Conservation (phyloP, 2,888 invertebrate species). For the Petrolisthes cinctipes region DNA sequence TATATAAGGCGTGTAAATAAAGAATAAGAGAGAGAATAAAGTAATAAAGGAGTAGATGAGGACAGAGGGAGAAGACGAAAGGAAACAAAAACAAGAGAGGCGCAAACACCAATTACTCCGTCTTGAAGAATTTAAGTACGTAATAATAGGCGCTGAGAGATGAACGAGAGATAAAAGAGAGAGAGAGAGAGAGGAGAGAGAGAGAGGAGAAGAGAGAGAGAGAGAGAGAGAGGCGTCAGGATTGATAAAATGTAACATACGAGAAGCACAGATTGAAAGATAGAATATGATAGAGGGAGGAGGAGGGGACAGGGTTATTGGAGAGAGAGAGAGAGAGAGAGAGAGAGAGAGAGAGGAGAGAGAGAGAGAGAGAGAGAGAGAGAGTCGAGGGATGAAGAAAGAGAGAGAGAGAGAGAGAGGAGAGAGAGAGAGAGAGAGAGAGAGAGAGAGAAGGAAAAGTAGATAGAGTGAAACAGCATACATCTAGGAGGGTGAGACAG, state of each 20-base stretch:
- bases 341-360: not conserved
- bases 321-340: not conserved
- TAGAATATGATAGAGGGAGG: not conserved
- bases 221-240: not conserved
- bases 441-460: not conserved
- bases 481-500: not conserved
- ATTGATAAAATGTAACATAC: not conserved
- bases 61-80: not conserved
- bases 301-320: not conserved
- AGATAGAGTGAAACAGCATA: not conserved
- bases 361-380: not conserved
- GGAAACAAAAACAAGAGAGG: not conserved
- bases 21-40: not conserved
- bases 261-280: not conserved
- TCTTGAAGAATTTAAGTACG: not conserved
- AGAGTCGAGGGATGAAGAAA: not conserved
- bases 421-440: constrained; percentile 18
- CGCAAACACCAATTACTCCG: not conserved
- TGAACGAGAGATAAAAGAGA: not conserved
- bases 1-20: no score
- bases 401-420: not conserved
- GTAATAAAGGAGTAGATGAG: not conserved
- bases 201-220: constrained; percentile 3
- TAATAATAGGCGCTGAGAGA: not conserved
- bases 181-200: not conserved